phyloP scores from a whole-genome alignment of 2,113 vertebrate species.

The Cranoglanis bouderius region DNA sequence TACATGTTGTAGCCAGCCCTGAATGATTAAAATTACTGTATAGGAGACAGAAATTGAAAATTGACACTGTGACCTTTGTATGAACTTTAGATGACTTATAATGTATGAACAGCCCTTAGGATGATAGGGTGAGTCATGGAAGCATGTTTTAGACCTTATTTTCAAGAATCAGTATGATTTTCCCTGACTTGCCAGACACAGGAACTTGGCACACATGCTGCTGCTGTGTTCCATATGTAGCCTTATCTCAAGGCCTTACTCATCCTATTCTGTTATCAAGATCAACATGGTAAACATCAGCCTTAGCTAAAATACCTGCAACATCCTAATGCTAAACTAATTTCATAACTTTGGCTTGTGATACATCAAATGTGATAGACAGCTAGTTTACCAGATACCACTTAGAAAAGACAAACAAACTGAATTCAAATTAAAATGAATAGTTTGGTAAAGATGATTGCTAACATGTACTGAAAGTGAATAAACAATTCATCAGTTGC shows the following conservation, averaged over 20 bases:
- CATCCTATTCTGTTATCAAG: background rate
- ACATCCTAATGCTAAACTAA: background rate
- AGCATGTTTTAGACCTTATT: background rate
- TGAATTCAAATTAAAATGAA: background rate
- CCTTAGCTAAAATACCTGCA: background rate
- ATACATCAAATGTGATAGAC: background rate
- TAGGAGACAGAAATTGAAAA: background rate
- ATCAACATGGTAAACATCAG: background rate
- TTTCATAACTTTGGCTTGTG: background rate
- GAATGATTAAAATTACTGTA: background rate
- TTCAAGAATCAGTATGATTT: background rate
- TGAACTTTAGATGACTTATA: background rate
- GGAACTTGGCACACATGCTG: background rate
- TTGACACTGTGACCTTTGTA: background rate
- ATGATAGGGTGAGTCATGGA: background rate
- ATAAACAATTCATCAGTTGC: conserved; percentile 1
- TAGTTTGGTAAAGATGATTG: background rate
- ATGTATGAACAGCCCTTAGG: background rate
- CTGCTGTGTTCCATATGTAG: background rate
- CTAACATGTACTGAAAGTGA: background rate
- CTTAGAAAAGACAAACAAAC: background rate
- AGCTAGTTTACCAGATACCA: conserved; percentile 4
- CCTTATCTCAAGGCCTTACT: background rate
- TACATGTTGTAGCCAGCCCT: background rate
- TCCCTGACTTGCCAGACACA: background rate